These are phyloP conservation scores for Ditylenchus dipsaci DNA, from an alignment of 1,140 invertebrate species.

Conservation along the genomic window DNA sequence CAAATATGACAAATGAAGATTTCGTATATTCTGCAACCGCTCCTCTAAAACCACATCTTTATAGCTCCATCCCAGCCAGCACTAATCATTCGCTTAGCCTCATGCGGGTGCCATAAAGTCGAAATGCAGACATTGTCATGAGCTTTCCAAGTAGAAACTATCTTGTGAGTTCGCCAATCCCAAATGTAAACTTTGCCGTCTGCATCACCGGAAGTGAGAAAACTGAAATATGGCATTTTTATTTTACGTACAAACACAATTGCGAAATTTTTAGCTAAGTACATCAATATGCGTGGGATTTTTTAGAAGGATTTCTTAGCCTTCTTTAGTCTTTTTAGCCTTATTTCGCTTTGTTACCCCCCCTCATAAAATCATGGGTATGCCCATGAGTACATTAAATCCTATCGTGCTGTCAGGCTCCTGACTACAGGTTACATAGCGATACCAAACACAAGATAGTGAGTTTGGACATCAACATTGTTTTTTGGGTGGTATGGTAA, in stretches of 20 bases:
- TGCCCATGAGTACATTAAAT: too few relatives aligned
- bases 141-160: constrained; percentile 97
- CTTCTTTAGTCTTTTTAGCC: too few relatives aligned
- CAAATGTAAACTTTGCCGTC: constrained; percentile 97
- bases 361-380: too few relatives aligned
- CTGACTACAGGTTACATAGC: too few relatives aligned
- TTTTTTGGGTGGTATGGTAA: too few relatives aligned
- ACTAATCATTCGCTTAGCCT: constrained; percentile 88
- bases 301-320: too few relatives aligned
- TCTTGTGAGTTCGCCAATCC: constrained; percentile 85
- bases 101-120: constrained; percentile 95
- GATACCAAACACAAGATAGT: too few relatives aligned
- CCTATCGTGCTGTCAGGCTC: too few relatives aligned
- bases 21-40: not conserved
- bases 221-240: constrained; percentile 66
- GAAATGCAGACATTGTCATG: constrained; percentile 94
- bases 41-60: constrained; percentile 88
- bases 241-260: not conserved
- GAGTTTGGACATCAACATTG: too few relatives aligned
- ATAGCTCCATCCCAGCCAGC: constrained; percentile 97
- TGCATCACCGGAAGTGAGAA: constrained; percentile 95
- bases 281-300: too few relatives aligned
- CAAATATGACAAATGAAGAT: not conserved
- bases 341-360: too few relatives aligned
- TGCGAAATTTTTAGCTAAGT: not conserved